Evolutionary conservation across 2,113 vertebrate genomes (phyloP).

Genomic region (Dinomys branickii): DNA sequence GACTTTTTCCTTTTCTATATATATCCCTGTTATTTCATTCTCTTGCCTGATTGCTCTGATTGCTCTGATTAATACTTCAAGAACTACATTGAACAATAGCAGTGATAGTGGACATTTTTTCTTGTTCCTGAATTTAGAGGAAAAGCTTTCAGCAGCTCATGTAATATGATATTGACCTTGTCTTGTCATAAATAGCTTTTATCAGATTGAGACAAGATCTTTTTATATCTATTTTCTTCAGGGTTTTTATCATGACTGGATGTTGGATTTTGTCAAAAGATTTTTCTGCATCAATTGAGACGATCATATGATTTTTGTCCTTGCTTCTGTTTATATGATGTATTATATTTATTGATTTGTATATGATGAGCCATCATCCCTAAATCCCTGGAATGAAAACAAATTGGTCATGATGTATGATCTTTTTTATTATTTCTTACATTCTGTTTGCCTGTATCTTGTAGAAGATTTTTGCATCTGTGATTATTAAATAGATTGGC

Average conservation of each 20-base stretch:
- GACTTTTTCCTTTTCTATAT: background rate
- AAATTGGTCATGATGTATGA: background rate
- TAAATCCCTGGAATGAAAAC: background rate
- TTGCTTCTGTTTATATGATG: background rate
- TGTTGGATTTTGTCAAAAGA: background rate
- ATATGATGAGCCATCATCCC: background rate
- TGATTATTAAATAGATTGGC: background rate
- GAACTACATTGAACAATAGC: background rate
- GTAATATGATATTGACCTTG: background rate
- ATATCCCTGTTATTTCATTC: background rate
- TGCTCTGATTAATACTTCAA: background rate
- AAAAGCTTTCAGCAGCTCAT: background rate
- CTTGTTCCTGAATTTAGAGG: background rate
- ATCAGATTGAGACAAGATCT: background rate
- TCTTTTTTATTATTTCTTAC: background rate
- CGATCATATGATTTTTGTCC: background rate
- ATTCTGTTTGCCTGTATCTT: background rate
- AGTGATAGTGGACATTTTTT: background rate
- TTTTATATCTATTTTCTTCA: background rate
- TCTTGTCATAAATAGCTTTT: background rate
- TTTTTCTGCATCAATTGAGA: background rate
- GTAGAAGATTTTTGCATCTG: background rate
- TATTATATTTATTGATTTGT: background rate
- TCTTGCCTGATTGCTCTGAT: background rate
- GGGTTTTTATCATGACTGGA: background rate